Evolutionary conservation across 1,140 invertebrate genomes (phyloP), one percentile per base, ranked within the genome.

Genomic region (Drosophila kikkawai): DNA sequence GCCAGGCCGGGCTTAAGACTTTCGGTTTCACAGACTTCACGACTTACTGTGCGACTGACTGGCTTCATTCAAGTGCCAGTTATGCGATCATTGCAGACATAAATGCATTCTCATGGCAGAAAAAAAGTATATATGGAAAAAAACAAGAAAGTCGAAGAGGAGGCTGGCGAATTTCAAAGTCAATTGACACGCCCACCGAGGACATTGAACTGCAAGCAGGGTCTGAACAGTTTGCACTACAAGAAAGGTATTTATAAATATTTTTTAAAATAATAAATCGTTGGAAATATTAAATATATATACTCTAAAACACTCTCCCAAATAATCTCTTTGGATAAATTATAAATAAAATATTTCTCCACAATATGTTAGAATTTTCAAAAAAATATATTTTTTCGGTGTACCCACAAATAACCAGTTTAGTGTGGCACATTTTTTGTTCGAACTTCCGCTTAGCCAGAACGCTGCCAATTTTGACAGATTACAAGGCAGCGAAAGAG

Each of bases 381-480:
- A 32, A 36, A 8, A 3, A 1, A 12, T 9, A 12, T 34, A 8
- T 37, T 67, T 34, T 39, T 22, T 51, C 42, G 13, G 61, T 82
- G 68, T 68, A 75, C 36, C 65, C 57, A 65, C 77, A 87, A 87
- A 87, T 77, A 87, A 88, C 85, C 85, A 73, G 85, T 88, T 90
- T 85, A 70, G 75, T 78, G 67, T 64, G 50, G 59, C 60, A 67
- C 15, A 61, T 61, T 80, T 87, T 87, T 88, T 88, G 81, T 60
- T 36, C 44, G 19, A 66, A 88, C 84, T 88, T 88, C 85, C 85
- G 85, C 69, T 88, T 81, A 80, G 58, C 51, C 56, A 73, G 67
- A 81, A 81, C 47, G 42, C 82, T 75, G 74, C 81, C 79, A 88
- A 88, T 88, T 88, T 88, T 88, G 85, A 88, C 85, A 88, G 85